These are phyloP conservation scores for Neolamprologus brichardi DNA, from an alignment of 2,113 vertebrate genomes.

Conservation along the genomic window DNA sequence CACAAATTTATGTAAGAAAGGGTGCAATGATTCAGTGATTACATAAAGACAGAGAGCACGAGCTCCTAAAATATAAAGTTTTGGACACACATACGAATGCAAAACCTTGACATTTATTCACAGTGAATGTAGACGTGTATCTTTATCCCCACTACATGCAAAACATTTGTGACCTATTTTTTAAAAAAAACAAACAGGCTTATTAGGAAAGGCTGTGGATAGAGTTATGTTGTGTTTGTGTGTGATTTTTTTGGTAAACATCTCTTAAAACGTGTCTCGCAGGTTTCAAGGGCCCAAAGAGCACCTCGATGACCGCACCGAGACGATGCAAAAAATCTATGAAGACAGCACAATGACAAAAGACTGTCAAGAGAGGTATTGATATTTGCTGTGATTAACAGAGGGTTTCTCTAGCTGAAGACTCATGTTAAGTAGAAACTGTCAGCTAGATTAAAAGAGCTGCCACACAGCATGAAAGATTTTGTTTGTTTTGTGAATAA, in stretches of 20 bases:
- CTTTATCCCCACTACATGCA: not conserved
- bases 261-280: not conserved
- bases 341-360: slow-evolving; percentile 20
- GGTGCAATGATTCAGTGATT: not conserved
- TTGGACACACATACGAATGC: not conserved
- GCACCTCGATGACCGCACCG: slow-evolving; percentile 65
- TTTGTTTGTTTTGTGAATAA: not conserved
- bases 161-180: not conserved
- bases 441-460: not conserved
- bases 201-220: not conserved
- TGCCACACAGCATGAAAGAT: not conserved
- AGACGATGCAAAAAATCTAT: slow-evolving; percentile 66
- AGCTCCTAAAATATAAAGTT: not conserved
- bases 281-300: slow-evolving; percentile 78
- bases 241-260: not conserved
- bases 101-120: not conserved
- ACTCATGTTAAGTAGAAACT: not conserved
- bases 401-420: not conserved
- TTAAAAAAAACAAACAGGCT: not conserved
- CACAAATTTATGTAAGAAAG: not conserved
- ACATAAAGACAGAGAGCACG: not conserved
- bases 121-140: not conserved
- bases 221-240: not conserved
- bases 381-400: not conserved
- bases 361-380: slow-evolving; percentile 64